Evolutionary conservation across 2,113 vertebrate species (phyloP).

Genomic region (Mastomys coucha): DNA sequence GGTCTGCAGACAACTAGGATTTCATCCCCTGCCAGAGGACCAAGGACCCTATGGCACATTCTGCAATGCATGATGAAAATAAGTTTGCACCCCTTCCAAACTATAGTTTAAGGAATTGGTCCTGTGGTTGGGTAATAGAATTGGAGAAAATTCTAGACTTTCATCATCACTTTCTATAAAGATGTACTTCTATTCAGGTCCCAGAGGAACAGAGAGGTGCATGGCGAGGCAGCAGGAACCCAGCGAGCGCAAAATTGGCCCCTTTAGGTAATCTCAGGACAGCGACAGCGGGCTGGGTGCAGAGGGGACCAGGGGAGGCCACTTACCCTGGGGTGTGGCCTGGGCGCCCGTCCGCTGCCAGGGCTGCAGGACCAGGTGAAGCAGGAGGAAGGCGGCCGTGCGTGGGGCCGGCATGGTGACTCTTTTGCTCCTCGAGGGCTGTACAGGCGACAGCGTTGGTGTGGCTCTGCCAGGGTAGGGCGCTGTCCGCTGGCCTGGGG

Average conservation of each 20-base stretch:
- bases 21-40: not conserved
- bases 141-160: not conserved
- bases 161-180: not conserved
- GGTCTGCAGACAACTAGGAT: no score
- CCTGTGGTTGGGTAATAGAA: not conserved
- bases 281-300: not conserved
- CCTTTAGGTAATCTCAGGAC: not conserved
- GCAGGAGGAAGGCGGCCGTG: constrained; percentile 82
- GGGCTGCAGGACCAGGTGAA: constrained; percentile 89
- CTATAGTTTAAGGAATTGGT: not conserved
- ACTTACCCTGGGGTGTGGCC: constrained; percentile 92
- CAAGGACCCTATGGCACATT: not conserved
- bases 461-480: not conserved
- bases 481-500: not conserved
- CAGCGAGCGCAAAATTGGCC: not conserved
- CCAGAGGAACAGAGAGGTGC: not conserved
- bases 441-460: not conserved
- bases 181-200: not conserved
- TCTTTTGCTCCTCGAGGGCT: not conserved
- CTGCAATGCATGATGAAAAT: not conserved
- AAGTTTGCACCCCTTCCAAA: not conserved
- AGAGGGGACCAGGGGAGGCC: not conserved
- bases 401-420: constrained; percentile 82
- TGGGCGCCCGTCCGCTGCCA: constrained; percentile 80
- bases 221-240: not conserved